Percentiles rank a stretch among this genome's conserved stretches.
These are phyloP conservation scores for Dolichomitus sp. DNA, from an alignment of 2,888 invertebrate genomes.

Conservation along the genomic window DNA sequence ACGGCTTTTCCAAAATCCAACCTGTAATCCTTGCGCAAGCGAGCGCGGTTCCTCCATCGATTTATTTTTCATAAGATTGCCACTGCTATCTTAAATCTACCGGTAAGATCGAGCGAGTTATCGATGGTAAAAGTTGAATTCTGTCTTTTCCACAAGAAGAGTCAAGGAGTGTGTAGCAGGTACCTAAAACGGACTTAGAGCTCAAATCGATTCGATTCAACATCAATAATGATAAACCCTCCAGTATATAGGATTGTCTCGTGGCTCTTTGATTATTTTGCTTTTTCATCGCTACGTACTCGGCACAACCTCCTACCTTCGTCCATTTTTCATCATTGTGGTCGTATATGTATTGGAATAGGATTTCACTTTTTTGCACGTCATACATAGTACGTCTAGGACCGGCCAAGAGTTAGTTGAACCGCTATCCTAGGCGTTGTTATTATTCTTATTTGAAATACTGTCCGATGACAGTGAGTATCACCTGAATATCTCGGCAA, in stretches of 20 bases:
- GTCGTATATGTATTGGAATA: not conserved
- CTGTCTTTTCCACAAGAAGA: not conserved
- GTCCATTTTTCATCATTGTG: constrained; percentile 14
- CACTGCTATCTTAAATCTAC: constrained; percentile 9
- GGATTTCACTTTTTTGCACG: not conserved
- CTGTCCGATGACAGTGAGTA: constrained; percentile 17
- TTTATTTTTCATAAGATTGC: constrained; percentile 58
- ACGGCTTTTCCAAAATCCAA: constrained; percentile 53
- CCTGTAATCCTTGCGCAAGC: constrained; percentile 43
- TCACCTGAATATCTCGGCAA: constrained; percentile 40
- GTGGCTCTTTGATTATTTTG: constrained; percentile 25
- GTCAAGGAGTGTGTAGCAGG: not conserved
- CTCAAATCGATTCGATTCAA: constrained; percentile 35
- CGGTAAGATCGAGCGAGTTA: constrained; percentile 44
- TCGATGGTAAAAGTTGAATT: constrained; percentile 36
- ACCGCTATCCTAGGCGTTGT: not conserved
- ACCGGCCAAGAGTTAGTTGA: not conserved
- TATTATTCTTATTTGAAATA: constrained; percentile 6
- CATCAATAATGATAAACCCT: constrained; percentile 41
- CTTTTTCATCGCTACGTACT: not conserved
- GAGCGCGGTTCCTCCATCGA: constrained; percentile 29
- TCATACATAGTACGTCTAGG: not conserved
- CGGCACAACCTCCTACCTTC: not conserved
- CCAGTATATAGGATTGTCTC: constrained; percentile 18
- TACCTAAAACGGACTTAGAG: not conserved